A percentile compares a stretch with the other conserved stretches of the same genome.
Conservation (phyloP, 2,113 vertebrate genomes). For the Planiliza haematocheilus region DNA sequence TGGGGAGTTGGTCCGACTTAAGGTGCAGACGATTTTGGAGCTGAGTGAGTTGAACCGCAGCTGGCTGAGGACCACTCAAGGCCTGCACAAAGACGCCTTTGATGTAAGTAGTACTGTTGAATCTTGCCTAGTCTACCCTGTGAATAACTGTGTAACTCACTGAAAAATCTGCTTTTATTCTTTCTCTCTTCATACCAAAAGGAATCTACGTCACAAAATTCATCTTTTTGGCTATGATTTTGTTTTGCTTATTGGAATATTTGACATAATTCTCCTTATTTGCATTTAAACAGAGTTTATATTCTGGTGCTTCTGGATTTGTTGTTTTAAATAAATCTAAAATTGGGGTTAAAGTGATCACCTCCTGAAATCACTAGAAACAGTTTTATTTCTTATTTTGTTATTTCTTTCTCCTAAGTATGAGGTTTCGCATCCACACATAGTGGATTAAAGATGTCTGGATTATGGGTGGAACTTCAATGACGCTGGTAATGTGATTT, state of each 20-base stretch:
- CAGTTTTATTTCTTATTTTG: neutral
- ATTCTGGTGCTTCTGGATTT: too few relatives aligned
- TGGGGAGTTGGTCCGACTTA: constrained; percentile 91
- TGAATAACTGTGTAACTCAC: neutral
- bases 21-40: constrained; percentile 96
- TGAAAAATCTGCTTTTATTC: neutral
- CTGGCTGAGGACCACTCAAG: constrained; percentile 89
- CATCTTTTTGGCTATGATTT: neutral
- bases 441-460: constrained; percentile 41
- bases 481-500: constrained; percentile 63
- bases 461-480: constrained; percentile 48
- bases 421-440: constrained; percentile 5
- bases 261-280: neutral
- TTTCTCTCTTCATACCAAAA: neutral
- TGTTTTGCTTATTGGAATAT: too few relatives aligned
- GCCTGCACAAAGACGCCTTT: constrained; percentile 77
- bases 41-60: constrained; percentile 93
- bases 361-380: neutral
- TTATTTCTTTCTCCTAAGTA: neutral
- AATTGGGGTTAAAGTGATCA: neutral
- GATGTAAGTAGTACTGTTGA: constrained; percentile 86
- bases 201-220: neutral
- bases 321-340: too few relatives aligned
- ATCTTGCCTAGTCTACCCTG: neutral
- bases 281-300: neutral